Base-by-base conservation (phyloP, 2,888 invertebrate genomes). In the Scaptomyza polygonia region DNA sequence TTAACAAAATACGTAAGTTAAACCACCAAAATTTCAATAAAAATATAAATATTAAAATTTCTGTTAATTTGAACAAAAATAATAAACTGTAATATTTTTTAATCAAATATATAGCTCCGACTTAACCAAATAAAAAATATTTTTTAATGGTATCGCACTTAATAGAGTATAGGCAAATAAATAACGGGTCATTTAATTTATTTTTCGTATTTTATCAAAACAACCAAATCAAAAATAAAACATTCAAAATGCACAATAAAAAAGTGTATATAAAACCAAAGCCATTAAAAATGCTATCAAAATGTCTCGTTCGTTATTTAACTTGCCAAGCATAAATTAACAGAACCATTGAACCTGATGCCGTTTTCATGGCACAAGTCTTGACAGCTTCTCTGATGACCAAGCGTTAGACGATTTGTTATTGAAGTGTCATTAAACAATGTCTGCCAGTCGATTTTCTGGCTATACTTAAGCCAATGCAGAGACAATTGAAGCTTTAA, bases 261-360 rank as follows among this genome's bases (percentile, higher is more conserved):
- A 16, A 53, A 49, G 34, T 42, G 53, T 57, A 25, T 61, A 65
- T 53, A 54, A 73, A 65, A 36, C n/a, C 21, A 14, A 56, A 58
- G 59, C 27, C 63, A 67, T 72, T 70, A 57, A 73, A 70, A 53
- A 47, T 11, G 18, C 36, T 42, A 29, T 54, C 43, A 34, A 14
- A 42, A 55, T 47, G 51, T 56, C 55, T 45, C 14, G 3, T 29
- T 53, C 8, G n/a, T 12, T 52, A 47, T 40, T 48, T 48, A 16
- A 29, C 29, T 29, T 25, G 44, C 12, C 30, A n/a, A 21, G 51
- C 52, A 72, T 76, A 81, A 84, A 81, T 76, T 71, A 76, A 52
- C 62, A 52, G 69, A 72, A 62, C 62, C 67, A 45, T 61, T 67
- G 40, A 63, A 67, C 66, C 61, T 66, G 51, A 64, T 68, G 61